These are phyloP conservation scores for Mystacornis crossleyi DNA, from an alignment of 2,113 vertebrate genomes.

Conservation along the genomic window DNA sequence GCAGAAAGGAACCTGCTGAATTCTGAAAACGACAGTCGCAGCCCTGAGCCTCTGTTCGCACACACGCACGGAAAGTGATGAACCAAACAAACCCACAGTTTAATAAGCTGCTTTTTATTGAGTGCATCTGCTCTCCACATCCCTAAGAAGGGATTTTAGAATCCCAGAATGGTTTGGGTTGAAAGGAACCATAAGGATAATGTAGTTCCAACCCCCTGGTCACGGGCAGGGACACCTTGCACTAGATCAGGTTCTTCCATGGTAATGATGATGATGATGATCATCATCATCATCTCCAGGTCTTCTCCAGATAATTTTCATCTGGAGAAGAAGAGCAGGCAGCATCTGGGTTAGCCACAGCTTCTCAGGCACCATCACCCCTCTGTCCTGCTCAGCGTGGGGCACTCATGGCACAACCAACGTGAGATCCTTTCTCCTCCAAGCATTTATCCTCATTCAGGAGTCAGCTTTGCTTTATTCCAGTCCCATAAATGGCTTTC, in stretches of 20 bases:
- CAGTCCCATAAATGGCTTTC: background rate
- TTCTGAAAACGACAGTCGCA: background rate
- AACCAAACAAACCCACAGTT: slow-evolving; percentile 18
- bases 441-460: background rate
- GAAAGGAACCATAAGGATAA: background rate
- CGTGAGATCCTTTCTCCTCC: background rate
- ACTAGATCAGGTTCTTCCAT: background rate
- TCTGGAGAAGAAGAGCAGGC: background rate
- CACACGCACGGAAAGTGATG: background rate
- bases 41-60: slow-evolving; percentile 5
- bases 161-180: background rate
- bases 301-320: background rate
- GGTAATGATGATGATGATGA: background rate
- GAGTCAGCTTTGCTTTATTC: background rate
- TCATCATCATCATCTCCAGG: background rate
- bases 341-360: background rate
- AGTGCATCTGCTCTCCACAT: background rate
- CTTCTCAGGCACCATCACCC: background rate
- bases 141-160: background rate
- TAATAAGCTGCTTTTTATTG: background rate
- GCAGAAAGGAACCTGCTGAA: slow-evolving; percentile 32
- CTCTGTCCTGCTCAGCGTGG: background rate
- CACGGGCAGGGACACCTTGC: accelerated
- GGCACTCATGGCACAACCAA: background rate
- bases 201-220: background rate